Evolutionary conservation across 2,113 vertebrate species (phyloP).

Genomic region (Pogona vitticeps): DNA sequence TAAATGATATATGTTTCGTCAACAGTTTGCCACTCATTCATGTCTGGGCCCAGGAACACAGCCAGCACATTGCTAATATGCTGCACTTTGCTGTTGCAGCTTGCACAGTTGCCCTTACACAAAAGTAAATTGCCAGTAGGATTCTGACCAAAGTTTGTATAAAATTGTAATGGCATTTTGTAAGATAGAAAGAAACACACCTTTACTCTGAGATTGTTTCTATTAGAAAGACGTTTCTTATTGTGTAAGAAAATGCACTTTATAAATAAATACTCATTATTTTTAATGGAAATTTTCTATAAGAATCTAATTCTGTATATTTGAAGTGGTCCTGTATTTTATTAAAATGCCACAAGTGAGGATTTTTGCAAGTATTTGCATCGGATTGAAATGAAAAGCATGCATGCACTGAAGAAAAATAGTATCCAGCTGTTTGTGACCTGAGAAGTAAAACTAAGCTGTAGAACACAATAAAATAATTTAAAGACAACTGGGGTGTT

Average conservation of each 20-base stretch:
- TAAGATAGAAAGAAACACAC: conserved; percentile 52
- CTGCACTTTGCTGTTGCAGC: too few species aligned
- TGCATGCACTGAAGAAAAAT: conserved; percentile 24
- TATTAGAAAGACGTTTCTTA: conserved; percentile 56
- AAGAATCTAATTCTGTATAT: conserved; percentile 78
- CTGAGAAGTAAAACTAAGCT: conserved; percentile 47
- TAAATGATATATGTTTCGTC: too few species aligned
- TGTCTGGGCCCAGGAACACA: too few species aligned
- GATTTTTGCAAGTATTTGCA: conserved; percentile 24
- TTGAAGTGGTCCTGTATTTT: conserved; percentile 61
- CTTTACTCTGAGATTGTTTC: conserved; percentile 60
- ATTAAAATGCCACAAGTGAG: conserved; percentile 67
- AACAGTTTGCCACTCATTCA: too few species aligned
- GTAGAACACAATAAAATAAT: conserved; percentile 67
- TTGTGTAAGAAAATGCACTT: conserved; percentile 75
- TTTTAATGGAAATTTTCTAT: conserved; percentile 82
- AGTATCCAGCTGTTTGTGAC: conserved; percentile 37
- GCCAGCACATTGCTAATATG: too few species aligned
- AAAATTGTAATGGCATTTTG: conserved; percentile 23
- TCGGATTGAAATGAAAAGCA: conserved; percentile 34
- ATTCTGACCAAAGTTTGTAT: background rate
- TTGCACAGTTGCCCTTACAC: too few species aligned
- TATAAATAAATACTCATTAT: conserved; percentile 80
- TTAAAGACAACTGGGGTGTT: conserved; percentile 50
- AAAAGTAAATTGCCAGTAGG: too few species aligned